These are phyloP conservation scores for Spea bombifrons DNA, from an alignment of 2,113 vertebrate genomes.

Conservation along the genomic window DNA sequence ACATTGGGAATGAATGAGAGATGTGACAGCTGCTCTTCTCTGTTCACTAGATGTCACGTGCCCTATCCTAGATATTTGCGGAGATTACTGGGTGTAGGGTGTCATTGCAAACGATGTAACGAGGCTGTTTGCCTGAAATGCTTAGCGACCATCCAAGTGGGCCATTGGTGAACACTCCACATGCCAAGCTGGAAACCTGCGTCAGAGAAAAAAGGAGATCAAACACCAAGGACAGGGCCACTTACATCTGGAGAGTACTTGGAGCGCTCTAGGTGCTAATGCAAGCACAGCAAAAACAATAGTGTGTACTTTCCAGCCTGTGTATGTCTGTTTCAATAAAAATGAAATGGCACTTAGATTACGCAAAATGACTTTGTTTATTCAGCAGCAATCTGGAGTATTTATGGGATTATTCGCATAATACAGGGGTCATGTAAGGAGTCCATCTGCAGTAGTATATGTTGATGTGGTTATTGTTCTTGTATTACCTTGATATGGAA, in stretches of 20 bases:
- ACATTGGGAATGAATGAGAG: slow-evolving; percentile 32
- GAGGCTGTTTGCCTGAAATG: not conserved
- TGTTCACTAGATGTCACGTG: not conserved
- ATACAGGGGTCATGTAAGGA: too few species aligned
- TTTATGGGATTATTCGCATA: too few species aligned
- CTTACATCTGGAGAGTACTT: not conserved
- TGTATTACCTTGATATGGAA: too few species aligned
- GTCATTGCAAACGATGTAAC: slow-evolving; percentile 1
- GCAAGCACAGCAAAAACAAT: not conserved
- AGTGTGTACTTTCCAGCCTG: not conserved
- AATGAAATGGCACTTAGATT: not conserved
- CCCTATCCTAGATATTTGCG: slow-evolving; percentile 26
- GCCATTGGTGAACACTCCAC: not conserved
- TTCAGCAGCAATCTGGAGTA: not conserved
- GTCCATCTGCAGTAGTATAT: too few species aligned
- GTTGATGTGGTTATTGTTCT: too few species aligned
- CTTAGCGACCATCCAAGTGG: slow-evolving; percentile 4
- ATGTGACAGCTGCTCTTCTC: slow-evolving; percentile 31
- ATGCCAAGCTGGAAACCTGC: not conserved
- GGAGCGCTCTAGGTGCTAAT: not conserved
- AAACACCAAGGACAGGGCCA: not conserved
- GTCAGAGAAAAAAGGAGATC: not conserved
- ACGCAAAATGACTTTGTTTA: not conserved
- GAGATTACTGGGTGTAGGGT: slow-evolving; percentile 37
- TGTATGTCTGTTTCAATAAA: too few species aligned